Evolutionary conservation across 1,140 invertebrate species (phyloP), one percentile per base, ranked within the genome.

Genomic region (Drosophila chauvacae): DNA sequence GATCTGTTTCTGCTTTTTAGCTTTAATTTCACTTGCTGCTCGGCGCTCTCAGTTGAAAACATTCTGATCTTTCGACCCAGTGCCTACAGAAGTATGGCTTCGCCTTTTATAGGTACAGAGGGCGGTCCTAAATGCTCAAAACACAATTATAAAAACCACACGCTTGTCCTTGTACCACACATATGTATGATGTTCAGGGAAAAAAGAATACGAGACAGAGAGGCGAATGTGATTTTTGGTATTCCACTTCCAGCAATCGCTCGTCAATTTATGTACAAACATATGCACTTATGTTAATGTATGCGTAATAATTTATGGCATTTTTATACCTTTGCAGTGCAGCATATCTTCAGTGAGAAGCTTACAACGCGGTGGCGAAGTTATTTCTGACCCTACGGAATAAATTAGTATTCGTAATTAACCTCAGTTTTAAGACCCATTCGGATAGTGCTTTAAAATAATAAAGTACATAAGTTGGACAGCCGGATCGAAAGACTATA

Each of bases 41-140:
- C 16, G 13, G 11, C 28, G 37, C 37, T 20, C 28, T 16, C 2
- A n/a, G n/a, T 30, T 11, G 13, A 20, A 35, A 30, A 64, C 35
- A 23, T 35, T 16, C 42, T 26, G 14, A 39, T 39, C 33, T 28
- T 48, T n/a, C 20, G 50, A 68, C 50, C 68, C 56, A 71, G 48
- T 71, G 42, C 58, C 42, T 68, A 71, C 39, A 68, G 57, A 68
- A 71, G 68, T 71, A 57, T 68, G 66, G 37, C 26, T 65, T 65
- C 10, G 48, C 33, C 39, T 48, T 55, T 14, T 16, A 39, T 39
- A 14, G 33, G 64, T 68, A 56, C 63, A 47, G 13, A 20, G 45
- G 45, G 20, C 55, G 55, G 41, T 14, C 20, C 35, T 50, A 68
- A 68, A 28, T 51, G 50, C 47, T 65, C 33, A 39, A 26, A 64